Conservation (phyloP, 2,888 invertebrate species). For the Eristalis tenax region DNA sequence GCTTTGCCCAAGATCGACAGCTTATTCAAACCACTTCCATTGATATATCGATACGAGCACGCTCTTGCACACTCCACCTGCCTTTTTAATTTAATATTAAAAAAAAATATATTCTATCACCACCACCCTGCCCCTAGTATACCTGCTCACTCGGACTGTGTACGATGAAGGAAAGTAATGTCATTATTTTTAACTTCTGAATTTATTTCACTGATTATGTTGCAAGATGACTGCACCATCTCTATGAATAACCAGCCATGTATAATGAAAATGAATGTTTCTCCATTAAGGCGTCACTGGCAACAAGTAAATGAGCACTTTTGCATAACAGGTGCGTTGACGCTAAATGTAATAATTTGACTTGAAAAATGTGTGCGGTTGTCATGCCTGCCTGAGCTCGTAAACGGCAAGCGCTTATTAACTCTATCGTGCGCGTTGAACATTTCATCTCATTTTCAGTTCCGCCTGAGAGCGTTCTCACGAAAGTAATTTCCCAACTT, state of each 20-base stretch:
- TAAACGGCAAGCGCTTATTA: constrained; percentile 66
- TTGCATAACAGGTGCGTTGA: background rate
- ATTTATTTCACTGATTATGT: no score
- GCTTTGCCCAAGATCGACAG: no score
- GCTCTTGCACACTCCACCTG: no score
- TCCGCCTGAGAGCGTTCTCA: constrained; percentile 48
- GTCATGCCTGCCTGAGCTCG: constrained; percentile 55
- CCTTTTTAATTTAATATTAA: fast-evolving
- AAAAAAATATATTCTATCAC: no score
- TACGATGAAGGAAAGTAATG: no score
- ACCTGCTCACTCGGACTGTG: no score
- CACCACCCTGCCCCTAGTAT: no score
- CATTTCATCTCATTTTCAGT: constrained; percentile 62
- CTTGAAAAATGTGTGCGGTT: constrained; percentile 33
- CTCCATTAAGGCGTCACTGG: background rate
- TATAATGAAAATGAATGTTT: background rate
- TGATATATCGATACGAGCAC: no score
- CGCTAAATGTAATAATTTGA: constrained; percentile 6
- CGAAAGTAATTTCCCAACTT: constrained; percentile 67
- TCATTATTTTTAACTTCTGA: no score
- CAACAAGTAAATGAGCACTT: background rate
- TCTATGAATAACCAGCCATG: no score
- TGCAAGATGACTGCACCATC: no score
- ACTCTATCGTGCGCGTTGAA: constrained; percentile 56
- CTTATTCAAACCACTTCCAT: no score